These are phyloP conservation scores for Typhlichthys eigenmanni DNA, from an alignment of 2,797 vertebrate genomes.

Conservation along the genomic window DNA sequence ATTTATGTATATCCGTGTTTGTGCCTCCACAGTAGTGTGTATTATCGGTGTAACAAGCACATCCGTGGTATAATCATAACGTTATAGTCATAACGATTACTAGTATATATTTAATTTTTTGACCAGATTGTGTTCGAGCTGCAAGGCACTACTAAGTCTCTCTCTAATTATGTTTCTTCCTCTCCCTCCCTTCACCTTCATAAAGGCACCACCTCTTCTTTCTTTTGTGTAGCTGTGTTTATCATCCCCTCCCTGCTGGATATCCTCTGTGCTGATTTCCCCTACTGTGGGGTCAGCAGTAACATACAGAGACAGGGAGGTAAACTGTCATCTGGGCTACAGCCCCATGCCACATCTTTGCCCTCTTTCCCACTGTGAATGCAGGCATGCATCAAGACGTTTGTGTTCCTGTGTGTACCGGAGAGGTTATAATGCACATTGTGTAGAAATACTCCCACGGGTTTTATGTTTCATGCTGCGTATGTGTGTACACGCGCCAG, in stretches of 20 bases:
- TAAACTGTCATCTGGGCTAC: conserved; percentile 3
- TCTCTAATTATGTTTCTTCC: neutral
- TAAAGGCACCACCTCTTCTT: neutral
- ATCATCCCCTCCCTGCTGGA: neutral
- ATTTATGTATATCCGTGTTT: too few species aligned
- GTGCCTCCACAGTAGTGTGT: too few species aligned
- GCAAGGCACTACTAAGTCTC: too few species aligned
- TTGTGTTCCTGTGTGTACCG: neutral
- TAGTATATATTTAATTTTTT: too few species aligned
- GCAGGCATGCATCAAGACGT: neutral
- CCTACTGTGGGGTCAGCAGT: neutral
- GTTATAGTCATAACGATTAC: too few species aligned
- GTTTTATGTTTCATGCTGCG: too few species aligned
- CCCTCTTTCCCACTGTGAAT: neutral
- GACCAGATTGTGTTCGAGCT: too few species aligned
- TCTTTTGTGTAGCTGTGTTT: neutral
- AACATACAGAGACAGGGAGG: neutral
- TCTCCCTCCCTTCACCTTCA: too few species aligned
- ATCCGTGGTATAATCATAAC: too few species aligned
- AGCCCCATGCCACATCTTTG: neutral
- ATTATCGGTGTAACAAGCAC: too few species aligned
- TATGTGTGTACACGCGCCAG: neutral
- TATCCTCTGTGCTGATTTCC: neutral
- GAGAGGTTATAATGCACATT: neutral
- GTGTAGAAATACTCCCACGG: neutral